A percentile compares a stretch with the other conserved stretches of the same genome.
These are phyloP conservation scores for Oenanthe melanoleuca DNA, from an alignment of 2,113 vertebrate species.

Conservation along the genomic window DNA sequence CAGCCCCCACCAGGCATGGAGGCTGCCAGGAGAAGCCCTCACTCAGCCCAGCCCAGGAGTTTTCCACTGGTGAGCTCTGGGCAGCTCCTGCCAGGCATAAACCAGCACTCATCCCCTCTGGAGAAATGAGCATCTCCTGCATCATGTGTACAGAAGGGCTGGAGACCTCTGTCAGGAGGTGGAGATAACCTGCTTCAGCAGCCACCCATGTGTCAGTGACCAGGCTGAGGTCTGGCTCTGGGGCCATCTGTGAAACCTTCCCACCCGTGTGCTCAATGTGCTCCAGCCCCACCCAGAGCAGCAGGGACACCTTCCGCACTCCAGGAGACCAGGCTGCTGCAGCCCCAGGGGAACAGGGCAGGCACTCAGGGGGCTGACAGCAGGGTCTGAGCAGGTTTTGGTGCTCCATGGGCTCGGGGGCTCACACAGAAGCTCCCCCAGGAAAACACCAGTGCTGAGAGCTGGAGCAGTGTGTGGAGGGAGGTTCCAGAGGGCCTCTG, in stretches of 20 bases:
- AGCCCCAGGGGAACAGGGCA: not conserved
- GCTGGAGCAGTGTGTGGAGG: not conserved
- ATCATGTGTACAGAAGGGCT: not conserved
- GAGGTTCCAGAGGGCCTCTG: not conserved
- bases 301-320: not conserved
- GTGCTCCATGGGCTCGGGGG: rapidly evolving
- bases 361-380: not conserved
- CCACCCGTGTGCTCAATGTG: not conserved
- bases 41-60: not conserved
- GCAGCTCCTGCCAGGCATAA: not conserved
- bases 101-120: not conserved
- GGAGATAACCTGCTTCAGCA: not conserved
- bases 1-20: not conserved
- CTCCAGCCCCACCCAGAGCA: not conserved
- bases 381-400: not conserved
- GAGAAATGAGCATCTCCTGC: not conserved
- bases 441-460: not conserved
- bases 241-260: not conserved
- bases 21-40: not conserved
- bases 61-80: not conserved
- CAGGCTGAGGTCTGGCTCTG: not conserved
- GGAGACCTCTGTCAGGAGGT: not conserved
- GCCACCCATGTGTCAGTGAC: not conserved
- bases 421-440: not conserved
- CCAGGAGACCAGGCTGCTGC: not conserved